Percentiles rank a stretch among this genome's conserved stretches.
Conservation (phyloP, 1,140 invertebrate genomes). For the Leptopilina boulardi region DNA sequence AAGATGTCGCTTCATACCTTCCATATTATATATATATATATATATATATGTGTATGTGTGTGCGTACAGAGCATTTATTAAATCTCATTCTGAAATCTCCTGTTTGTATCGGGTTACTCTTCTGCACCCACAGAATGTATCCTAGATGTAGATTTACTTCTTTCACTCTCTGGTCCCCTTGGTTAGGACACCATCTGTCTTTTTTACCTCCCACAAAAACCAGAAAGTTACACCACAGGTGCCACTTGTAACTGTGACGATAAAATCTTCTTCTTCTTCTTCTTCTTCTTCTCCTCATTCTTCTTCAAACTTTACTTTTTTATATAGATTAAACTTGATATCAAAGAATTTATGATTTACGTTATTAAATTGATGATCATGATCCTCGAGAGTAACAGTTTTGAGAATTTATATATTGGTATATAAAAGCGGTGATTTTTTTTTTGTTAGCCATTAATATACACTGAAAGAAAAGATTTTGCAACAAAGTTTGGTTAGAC, state of each 20-base stretch:
- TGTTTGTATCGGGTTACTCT: constrained; percentile 55
- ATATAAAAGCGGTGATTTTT: too few relatives aligned
- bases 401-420: background rate
- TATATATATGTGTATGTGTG: constrained; percentile 44
- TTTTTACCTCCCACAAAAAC: constrained; percentile 28
- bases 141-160: constrained; percentile 40
- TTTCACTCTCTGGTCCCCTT: background rate
- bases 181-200: constrained; percentile 13
- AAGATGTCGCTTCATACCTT: constrained; percentile 50
- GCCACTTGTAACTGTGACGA: constrained; percentile 4
- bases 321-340: background rate
- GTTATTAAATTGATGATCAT: background rate
- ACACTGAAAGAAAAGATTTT: too few relatives aligned
- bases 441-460: too few relatives aligned
- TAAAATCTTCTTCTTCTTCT: constrained; percentile 4
- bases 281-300: background rate
- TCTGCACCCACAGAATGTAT: constrained; percentile 40
- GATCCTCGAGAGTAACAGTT: background rate
- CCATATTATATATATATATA: constrained; percentile 43
- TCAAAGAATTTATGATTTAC: constrained; percentile 12
- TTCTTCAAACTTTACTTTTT: constrained; percentile 8
- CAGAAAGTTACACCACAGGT: constrained; percentile 32
- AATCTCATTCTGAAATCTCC: constrained; percentile 65
- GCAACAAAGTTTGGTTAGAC: too few relatives aligned
- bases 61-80: constrained; percentile 60